Percentiles rank a stretch among this genome's conserved stretches.
Evolutionary conservation across 2,113 vertebrate genomes (phyloP).

Genomic region (Elaphurus davidianus): DNA sequence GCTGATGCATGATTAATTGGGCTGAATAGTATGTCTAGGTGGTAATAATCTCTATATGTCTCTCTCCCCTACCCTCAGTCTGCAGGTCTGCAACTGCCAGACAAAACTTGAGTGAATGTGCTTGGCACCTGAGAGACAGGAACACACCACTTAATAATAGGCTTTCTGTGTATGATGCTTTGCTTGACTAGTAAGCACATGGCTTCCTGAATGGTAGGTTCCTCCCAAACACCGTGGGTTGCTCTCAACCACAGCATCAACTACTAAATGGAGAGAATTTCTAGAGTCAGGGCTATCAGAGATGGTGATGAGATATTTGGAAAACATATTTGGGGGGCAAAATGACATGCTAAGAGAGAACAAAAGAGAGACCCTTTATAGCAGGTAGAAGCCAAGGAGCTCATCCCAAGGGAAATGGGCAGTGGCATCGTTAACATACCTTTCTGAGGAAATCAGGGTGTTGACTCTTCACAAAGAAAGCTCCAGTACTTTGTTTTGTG

Average conservation of each 20-base stretch:
- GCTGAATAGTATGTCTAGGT: neutral
- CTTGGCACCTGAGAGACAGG: constrained; percentile 27
- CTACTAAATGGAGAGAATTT: neutral
- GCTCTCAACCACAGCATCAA: neutral
- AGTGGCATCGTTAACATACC: neutral
- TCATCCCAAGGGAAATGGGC: neutral
- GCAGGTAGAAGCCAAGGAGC: neutral
- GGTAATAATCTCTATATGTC: neutral
- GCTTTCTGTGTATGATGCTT: neutral
- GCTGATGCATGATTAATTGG: constrained; percentile 15
- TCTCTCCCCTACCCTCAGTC: neutral
- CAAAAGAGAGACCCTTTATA: neutral
- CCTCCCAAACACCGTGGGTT: neutral
- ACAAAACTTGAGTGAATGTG: neutral
- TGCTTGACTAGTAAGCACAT: neutral
- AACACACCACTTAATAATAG: constrained; percentile 16
- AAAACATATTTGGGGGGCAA: neutral
- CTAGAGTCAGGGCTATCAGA: neutral
- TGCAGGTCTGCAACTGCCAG: neutral
- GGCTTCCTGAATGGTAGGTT: neutral
- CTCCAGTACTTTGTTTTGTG: neutral
- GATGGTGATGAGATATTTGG: neutral
- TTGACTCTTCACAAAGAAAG: neutral
- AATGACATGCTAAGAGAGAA: neutral
- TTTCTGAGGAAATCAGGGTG: neutral